phyloP scores from a whole-genome alignment of 1,140 invertebrate species.

The Ceratosolen fusciceps region DNA sequence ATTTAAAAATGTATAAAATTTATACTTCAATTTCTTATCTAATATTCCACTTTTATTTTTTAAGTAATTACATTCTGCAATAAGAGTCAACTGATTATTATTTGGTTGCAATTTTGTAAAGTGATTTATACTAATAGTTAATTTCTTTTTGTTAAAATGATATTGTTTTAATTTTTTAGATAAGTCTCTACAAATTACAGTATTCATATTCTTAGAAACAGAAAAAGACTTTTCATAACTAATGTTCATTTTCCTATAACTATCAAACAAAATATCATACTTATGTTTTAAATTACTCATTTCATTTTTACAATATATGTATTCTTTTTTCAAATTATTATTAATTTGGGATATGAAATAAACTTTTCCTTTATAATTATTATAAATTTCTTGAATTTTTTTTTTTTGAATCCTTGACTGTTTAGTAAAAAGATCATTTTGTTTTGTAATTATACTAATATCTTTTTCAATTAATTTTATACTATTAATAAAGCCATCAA shows the following conservation, averaged over 20 bases:
- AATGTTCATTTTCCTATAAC: slow-evolving; percentile 72
- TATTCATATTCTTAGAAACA: slow-evolving; percentile 72
- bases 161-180: slow-evolving; percentile 78
- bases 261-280: slow-evolving; percentile 70
- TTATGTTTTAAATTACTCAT: slow-evolving; percentile 73
- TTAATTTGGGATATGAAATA: slow-evolving; percentile 75
- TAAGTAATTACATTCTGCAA: slow-evolving; percentile 70
- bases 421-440: slow-evolving; percentile 73
- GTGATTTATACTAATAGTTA: slow-evolving; percentile 64
- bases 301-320: slow-evolving; percentile 72
- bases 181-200: slow-evolving; percentile 74
- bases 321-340: slow-evolving; percentile 74
- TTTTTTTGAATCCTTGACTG: slow-evolving; percentile 72
- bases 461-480: slow-evolving; percentile 70
- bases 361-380: slow-evolving; percentile 75
- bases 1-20: background rate
- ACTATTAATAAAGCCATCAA: slow-evolving; percentile 63
- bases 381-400: slow-evolving; percentile 75
- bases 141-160: slow-evolving; percentile 72
- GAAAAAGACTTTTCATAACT: slow-evolving; percentile 73
- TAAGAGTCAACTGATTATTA: slow-evolving; percentile 65
- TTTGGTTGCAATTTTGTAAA: slow-evolving; percentile 66
- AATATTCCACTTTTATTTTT: slow-evolving; percentile 65
- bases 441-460: slow-evolving; percentile 73
- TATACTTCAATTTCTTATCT: slow-evolving; percentile 72